A percentile compares a stretch with the other conserved stretches of the same genome.
Conservation (phyloP, 2,888 invertebrate species). For the Orchesella flavescens region DNA sequence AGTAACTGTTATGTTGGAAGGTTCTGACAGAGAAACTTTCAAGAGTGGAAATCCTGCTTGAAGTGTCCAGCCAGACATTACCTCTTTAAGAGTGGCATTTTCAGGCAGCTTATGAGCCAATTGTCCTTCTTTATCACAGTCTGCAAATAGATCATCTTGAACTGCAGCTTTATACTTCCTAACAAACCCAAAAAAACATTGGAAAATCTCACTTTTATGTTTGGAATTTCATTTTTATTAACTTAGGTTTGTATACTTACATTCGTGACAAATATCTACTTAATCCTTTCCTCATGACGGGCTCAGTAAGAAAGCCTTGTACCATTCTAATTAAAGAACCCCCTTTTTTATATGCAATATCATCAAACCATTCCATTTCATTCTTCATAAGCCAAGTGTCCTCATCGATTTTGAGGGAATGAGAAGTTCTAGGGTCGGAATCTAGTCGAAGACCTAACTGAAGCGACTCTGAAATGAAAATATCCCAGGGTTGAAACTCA, state of each 20-base stretch:
- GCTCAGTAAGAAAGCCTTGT: slow-evolving; percentile 48
- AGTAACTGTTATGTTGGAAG: not conserved
- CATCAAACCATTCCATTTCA: slow-evolving; percentile 61
- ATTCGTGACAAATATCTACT: slow-evolving; percentile 25
- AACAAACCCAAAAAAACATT: not conserved
- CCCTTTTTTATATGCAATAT: slow-evolving; percentile 57
- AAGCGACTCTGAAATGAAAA: slow-evolving; percentile 34
- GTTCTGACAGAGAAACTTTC: not conserved
- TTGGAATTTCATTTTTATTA: no score
- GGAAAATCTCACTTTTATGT: not conserved
- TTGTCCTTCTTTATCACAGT: slow-evolving; percentile 35
- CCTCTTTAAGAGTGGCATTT: slow-evolving; percentile 19
- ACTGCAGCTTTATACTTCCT: slow-evolving; percentile 33
- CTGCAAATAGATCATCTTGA: slow-evolving; percentile 53
- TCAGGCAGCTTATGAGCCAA: slow-evolving; percentile 29
- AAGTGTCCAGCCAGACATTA: slow-evolving; percentile 56
- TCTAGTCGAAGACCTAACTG: slow-evolving; percentile 44
- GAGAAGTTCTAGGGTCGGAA: slow-evolving; percentile 24
- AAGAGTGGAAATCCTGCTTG: slow-evolving; percentile 52
- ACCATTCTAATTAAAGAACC: slow-evolving; percentile 52
- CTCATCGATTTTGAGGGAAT: slow-evolving; percentile 58
- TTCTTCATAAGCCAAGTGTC: slow-evolving; percentile 38
- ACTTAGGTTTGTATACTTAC: not conserved
- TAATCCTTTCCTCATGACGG: slow-evolving; percentile 35
- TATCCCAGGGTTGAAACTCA: slow-evolving; percentile 52